Evolutionary conservation across 1,140 invertebrate genomes (phyloP).

Genomic region (Zeugodacus cucurbitae): DNA sequence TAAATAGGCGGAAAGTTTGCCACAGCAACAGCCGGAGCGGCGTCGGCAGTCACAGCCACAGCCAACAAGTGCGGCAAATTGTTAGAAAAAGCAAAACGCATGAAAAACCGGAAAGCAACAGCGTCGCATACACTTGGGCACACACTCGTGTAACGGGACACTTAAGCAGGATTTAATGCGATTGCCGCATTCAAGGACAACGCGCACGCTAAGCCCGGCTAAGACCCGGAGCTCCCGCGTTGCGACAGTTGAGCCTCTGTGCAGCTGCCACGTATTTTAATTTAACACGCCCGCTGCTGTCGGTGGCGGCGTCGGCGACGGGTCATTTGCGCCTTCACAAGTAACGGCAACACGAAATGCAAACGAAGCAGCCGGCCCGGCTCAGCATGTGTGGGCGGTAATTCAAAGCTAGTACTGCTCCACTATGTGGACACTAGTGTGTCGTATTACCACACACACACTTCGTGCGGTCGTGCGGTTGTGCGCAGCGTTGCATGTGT

Average conservation of each 20-base stretch:
- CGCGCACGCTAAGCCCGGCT: neutral
- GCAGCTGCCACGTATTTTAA: neutral
- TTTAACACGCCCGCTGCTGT: neutral
- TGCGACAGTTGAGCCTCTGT: neutral
- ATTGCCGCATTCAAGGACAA: neutral
- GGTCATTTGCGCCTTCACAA: conserved; percentile 22
- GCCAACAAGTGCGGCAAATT: conserved; percentile 33
- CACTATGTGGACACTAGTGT: neutral
- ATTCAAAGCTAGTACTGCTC: neutral
- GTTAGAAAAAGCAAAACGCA: neutral
- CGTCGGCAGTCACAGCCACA: neutral
- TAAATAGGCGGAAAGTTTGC: neutral
- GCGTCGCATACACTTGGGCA: neutral
- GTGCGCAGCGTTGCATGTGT: neutral
- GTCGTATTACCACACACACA: neutral
- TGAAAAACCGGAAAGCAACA: neutral
- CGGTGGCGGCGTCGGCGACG: neutral
- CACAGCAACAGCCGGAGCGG: neutral
- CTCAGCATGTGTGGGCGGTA: neutral
- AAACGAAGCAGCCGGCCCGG: neutral
- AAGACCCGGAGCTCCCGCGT: neutral
- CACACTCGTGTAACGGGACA: neutral
- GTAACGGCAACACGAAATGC: neutral
- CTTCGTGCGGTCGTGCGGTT: too few species aligned
- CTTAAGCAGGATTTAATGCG: conserved; percentile 3